phyloP scores from a whole-genome alignment of 1,140 invertebrate species.

The Ips typographus region DNA sequence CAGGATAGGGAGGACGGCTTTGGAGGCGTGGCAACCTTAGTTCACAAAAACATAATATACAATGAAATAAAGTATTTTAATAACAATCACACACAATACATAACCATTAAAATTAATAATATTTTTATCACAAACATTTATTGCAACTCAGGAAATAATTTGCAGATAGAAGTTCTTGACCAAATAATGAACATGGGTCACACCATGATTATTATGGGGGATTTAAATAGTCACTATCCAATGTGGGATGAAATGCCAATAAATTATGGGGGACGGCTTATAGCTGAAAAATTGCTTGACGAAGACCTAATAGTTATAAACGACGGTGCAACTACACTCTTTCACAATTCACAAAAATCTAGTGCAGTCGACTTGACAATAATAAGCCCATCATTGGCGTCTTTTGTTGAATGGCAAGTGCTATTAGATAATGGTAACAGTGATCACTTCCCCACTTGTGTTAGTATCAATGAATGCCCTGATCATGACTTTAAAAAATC shows the following conservation, averaged over 20 bases:
- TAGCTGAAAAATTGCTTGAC: background rate
- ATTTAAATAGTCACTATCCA: background rate
- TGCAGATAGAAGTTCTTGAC: background rate
- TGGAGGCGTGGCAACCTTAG: background rate
- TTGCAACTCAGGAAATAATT: background rate
- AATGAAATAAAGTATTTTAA: background rate
- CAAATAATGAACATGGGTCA: background rate
- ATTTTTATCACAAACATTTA: slow-evolving; percentile 1
- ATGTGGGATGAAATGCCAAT: background rate
- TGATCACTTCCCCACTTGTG: background rate
- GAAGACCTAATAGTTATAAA: slow-evolving; percentile 3
- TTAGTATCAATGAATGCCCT: background rate
- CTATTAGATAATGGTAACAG: background rate
- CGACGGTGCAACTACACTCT: slow-evolving; percentile 1
- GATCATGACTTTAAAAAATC: background rate
- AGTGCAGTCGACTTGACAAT: background rate
- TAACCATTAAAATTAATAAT: background rate
- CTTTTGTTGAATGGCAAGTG: too few species aligned
- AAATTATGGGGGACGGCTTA: slow-evolving; percentile 1
- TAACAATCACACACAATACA: background rate
- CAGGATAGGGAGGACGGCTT: background rate
- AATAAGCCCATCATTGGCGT: too few species aligned
- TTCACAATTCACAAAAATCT: background rate
- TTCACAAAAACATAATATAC: background rate
- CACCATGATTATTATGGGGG: slow-evolving; percentile 2